Base-by-base conservation (phyloP, 2,888 invertebrate genomes). In the Coenonympha glycerion region DNA sequence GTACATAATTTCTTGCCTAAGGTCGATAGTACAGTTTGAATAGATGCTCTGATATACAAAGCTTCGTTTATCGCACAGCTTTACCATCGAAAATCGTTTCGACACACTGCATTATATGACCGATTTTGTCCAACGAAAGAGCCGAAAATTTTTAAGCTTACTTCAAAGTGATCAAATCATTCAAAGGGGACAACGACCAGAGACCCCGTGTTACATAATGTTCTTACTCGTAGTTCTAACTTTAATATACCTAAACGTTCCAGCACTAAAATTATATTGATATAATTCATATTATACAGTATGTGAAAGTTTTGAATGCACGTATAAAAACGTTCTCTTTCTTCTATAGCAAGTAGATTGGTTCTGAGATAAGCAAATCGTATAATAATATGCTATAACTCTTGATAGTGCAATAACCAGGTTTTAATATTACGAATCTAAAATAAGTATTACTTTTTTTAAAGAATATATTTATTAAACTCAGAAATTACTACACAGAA, bases 21-120 rank as follows among this genome's bases (percentile, higher is more conserved):
- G 19, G 13, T 21, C 18, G 18, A 15, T n/a, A 18, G 28, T 18
- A 16, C 22, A 21, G 8, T 37, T 24, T 9, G 16, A 28, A 30
- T 39, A 34, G 16, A 52, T 46, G 47, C 19, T 44, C 15, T 6
- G 11, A 21, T 39, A 33, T 28, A 44, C 47, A 52, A 42, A 39
- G 18, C 28, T 31, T 52, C 37, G 40, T 45, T 41, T 53, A 39
- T 22, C 13, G 21, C 13, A 13, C 36, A 42, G 28, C 49, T 46
- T 15, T 15, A 36, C 19, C 36, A 42, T 28, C 44, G 19, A 47
- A 19, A 52, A 52, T 44, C 47, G 36, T 26, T 48, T 39, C 13
- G 47, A 11, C n/a, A 47, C 42, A 44, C 47, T 22, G 24, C 39
- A 44, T 44, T 42, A 42, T 11, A 42, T 47, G 42, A 34, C 22